phyloP scores from a whole-genome alignment of 2,888 invertebrate species.

The Malthinus flaveolus region DNA sequence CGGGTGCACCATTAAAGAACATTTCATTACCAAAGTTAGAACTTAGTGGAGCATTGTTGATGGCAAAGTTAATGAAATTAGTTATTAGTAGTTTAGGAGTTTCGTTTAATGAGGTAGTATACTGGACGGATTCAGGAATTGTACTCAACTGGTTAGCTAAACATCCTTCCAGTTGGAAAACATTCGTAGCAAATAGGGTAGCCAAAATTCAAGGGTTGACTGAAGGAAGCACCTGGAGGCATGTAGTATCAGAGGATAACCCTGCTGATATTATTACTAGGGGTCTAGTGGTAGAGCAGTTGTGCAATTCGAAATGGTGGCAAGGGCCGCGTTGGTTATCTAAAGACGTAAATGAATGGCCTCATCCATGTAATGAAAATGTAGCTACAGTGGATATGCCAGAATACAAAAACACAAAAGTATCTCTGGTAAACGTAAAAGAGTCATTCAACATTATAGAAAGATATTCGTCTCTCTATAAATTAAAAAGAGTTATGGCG shows the following conservation, averaged over 20 bases:
- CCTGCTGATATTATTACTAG: constrained; percentile 12
- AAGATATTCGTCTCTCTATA: neutral
- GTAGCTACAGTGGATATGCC: no score
- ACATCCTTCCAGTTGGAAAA: neutral
- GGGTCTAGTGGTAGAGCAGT: neutral
- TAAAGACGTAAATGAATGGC: constrained; percentile 11
- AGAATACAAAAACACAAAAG: neutral
- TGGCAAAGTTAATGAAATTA: constrained; percentile 22
- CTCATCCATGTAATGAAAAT: neutral
- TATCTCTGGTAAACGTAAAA: neutral
- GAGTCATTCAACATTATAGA: neutral
- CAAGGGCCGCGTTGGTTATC: neutral
- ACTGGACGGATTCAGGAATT: constrained; percentile 33
- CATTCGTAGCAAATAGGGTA: constrained; percentile 10
- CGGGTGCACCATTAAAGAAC: constrained; percentile 37
- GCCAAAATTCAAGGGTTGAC: constrained; percentile 1
- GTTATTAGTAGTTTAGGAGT: neutral
- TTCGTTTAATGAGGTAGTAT: constrained; percentile 8
- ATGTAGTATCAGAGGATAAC: constrained; percentile 4
- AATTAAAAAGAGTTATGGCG: neutral
- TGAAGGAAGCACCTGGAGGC: neutral
- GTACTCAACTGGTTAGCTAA: constrained; percentile 7
- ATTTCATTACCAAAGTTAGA: constrained; percentile 35
- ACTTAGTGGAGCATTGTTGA: constrained; percentile 28
- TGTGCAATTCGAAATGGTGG: constrained; percentile 8